Evolutionary conservation across 2,113 vertebrate species (phyloP), one percentile per base, ranked within the genome.

Genomic region (Bubalus kerabau): DNA sequence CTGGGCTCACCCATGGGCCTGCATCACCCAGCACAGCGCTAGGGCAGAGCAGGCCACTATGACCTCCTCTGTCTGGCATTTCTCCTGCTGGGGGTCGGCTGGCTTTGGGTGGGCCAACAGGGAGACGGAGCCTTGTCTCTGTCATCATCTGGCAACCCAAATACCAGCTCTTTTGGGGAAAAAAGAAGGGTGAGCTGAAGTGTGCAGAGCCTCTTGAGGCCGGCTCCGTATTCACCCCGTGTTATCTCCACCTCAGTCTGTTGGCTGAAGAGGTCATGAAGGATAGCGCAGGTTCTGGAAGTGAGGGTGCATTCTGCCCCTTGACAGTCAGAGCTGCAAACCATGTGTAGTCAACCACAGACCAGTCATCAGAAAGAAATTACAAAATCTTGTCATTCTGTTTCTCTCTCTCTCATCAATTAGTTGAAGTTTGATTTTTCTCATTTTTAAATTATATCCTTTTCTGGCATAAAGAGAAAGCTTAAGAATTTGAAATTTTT

Each of bases 331-430:
- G 62, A 46, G 50, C 86, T 24, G 17, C 40, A 32, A 7, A 26
- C 21, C 32, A 5, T 91, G n/a, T 30, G 43, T 50, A 2, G 30
- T n/a, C 71, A 43, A 1, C 83, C 52, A 21, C 15, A 40, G 5
- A 17, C 50, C 60, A 52, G 46, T 24, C 7, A 6, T 7, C 4
- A 30, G 71, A 60, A 56, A 43, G 54, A 48, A 83, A n/a, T 32
- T 2, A 21, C 17, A 30, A 4, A 19, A 4, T 9, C 30, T 19
- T n/a, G 48, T 6, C 30, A 0, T 8, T 78, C 24, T 46, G 0
- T 26, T 92, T 60, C 43, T 23, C 71, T 46, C 0, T 71, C 30
- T 83, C 82, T 32, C 30, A 14, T 84, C 80, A 50, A 32, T 94
- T 94, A 1, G 50, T 88, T 91, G 2, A 59, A 43, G 52, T 80